Evolutionary conservation across 2,797 vertebrate genomes (phyloP), one percentile per base, ranked within the genome.

Genomic region (Ficedula albicollis): DNA sequence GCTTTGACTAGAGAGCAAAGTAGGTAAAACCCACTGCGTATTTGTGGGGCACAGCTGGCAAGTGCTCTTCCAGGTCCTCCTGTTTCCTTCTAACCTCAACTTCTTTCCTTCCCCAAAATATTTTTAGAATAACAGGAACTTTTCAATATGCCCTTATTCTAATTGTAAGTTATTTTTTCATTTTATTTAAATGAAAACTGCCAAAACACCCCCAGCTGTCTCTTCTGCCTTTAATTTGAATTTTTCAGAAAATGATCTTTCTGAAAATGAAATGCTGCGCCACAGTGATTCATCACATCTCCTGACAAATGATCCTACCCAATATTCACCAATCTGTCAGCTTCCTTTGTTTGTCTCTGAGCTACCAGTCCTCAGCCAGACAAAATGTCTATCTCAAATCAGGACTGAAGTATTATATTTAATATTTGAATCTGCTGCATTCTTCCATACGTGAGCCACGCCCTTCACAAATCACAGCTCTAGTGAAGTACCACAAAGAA

Each of bases 161-260:
- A 78, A 87, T 49, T 76, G 55, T 44, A 48, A 73, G 46, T 84
- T n/a, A n/a, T n/a, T n/a, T n/a, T n/a, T n/a, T n/a, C n/a, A n/a
- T n/a, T 92, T 62, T 54, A 91, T 91, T 88, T 93, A 94, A 95
- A 91, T 43, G 56, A 94, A 93, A 94, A 70, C 39, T 82, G 56
- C 64, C 44, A 15, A 46, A 89, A 84, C 85, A 82, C 34, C 22
- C 82, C 66, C 69, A 87, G 83, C 87, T 88, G 82, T 46, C 82
- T 92, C 79, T 66, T 83, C 70, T 84, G 76, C 70, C 70, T 93
- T 88, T 56, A 56, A 58, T 76, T 76, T 59, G 56, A 85, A 56
- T 78, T 93, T 87, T 93, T 76, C 73, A 86, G 63, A 78, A 92
- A 90, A 93, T 20, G 9, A 94, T 93, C 62, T 86, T 91, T 79